Conservation (phyloP, 2,797 vertebrate species). For the Cercopithecus neglectus region DNA sequence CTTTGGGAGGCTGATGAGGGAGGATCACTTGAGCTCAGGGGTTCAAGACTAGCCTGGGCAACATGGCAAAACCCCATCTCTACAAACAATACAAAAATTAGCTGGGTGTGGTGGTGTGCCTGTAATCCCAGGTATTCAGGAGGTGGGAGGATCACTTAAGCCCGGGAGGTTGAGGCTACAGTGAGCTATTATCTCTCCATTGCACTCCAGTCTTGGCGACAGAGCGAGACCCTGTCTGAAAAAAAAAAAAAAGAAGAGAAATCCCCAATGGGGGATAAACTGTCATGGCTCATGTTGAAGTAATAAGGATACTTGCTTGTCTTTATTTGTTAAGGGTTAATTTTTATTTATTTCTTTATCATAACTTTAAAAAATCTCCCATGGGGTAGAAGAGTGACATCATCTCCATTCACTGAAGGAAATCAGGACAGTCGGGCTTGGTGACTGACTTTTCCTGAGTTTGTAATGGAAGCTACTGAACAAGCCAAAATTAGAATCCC, state of each 20-base stretch:
- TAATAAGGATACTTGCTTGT: neutral
- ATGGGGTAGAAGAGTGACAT: neutral
- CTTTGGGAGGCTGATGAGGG: neutral
- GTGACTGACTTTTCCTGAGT: slow-evolving; percentile 61
- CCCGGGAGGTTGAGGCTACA: neutral
- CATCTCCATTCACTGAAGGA: slow-evolving; percentile 17
- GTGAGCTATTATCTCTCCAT: neutral
- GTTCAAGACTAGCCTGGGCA: neutral
- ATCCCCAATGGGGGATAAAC: neutral
- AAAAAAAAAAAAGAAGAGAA: neutral
- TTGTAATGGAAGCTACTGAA: slow-evolving; percentile 49
- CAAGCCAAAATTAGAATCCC: slow-evolving; percentile 59
- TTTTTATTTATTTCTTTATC: neutral
- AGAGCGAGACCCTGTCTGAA: neutral
- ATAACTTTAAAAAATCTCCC: slow-evolving; percentile 12
- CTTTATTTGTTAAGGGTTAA: neutral
- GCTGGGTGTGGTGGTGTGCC: neutral
- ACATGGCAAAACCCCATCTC: neutral
- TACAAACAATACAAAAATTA: neutral
- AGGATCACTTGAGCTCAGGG: too few relatives aligned
- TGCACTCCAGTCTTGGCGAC: neutral
- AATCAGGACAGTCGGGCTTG: slow-evolving; percentile 25
- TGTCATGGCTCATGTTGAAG: neutral
- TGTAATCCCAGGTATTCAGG: neutral
- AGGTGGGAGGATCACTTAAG: neutral